Evolutionary conservation across 2,113 vertebrate genomes (phyloP).

Genomic region (Scomber japonicus): DNA sequence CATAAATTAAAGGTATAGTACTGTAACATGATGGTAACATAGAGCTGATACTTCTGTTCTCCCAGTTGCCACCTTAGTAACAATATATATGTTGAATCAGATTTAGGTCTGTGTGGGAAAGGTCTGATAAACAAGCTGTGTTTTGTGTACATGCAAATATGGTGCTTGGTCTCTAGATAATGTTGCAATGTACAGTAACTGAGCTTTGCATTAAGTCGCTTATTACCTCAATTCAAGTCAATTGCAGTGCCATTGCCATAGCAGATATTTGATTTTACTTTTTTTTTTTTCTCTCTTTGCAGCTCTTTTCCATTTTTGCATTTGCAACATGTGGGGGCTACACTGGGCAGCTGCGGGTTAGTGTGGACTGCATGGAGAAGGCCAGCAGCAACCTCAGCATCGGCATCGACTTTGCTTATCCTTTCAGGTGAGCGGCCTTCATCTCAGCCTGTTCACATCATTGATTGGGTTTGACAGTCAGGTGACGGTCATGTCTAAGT

Average conservation of each 20-base stretch:
- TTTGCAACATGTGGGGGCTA: constrained; percentile 99
- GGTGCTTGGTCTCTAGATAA: too few species aligned
- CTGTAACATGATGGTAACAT: too few species aligned
- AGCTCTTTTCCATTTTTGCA: constrained; percentile 99
- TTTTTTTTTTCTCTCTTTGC: constrained; percentile 52
- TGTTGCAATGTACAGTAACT: neutral
- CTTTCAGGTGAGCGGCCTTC: constrained; percentile 91
- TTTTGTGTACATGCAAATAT: too few species aligned
- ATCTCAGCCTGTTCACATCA: neutral
- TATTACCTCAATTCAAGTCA: neutral
- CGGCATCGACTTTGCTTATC: constrained; percentile 93
- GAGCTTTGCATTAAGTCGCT: neutral
- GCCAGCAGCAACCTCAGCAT: constrained; percentile 96
- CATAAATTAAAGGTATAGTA: too few species aligned
- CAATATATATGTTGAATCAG: neutral
- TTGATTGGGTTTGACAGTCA: too few species aligned
- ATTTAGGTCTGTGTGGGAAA: neutral
- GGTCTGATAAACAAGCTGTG: neutral
- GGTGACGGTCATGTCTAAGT: neutral
- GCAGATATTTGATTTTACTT: neutral
- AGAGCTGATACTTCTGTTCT: neutral
- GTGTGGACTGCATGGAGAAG: constrained; percentile 97
- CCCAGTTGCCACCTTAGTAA: neutral
- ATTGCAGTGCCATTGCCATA: neutral
- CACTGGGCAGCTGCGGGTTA: constrained; percentile 94